phyloP scores from a whole-genome alignment of 1,140 invertebrate species.

The Diorhabda elongata region DNA sequence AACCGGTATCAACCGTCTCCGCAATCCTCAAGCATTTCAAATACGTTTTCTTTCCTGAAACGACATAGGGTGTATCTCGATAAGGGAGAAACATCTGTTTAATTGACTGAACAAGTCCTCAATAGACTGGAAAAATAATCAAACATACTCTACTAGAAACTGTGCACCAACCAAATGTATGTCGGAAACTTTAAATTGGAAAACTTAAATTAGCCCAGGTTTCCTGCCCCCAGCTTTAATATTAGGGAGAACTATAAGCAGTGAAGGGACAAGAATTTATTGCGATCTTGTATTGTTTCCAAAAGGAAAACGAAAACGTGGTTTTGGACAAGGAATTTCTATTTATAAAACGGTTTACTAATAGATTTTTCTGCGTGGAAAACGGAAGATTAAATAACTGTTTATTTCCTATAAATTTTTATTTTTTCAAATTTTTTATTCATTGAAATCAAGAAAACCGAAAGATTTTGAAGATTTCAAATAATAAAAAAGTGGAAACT shows the following conservation, averaged over 20 bases:
- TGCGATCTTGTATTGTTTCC: not conserved
- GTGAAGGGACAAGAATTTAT: not conserved
- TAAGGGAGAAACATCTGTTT: not conserved
- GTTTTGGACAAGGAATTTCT: too few relatives aligned
- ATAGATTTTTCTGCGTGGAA: too few relatives aligned
- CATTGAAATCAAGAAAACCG: too few relatives aligned
- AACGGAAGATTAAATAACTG: too few relatives aligned
- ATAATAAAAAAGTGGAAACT: too few relatives aligned
- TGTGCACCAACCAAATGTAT: not conserved
- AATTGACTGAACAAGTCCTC: not conserved
- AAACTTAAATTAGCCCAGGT: slow-evolving; percentile 1
- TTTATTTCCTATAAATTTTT: too few relatives aligned
- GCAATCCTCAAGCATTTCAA: slow-evolving; percentile 1
- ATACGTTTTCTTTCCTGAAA: not conserved
- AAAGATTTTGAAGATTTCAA: too few relatives aligned
- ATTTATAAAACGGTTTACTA: too few relatives aligned
- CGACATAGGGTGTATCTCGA: not conserved
- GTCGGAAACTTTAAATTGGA: not conserved
- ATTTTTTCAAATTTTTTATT: too few relatives aligned
- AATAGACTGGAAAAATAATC: slow-evolving; percentile 2
- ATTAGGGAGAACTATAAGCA: not conserved
- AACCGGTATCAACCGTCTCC: not conserved
- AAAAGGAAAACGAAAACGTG: too few relatives aligned
- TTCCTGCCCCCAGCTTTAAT: not conserved
- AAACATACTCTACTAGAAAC: not conserved